phyloP scores from a whole-genome alignment of 1,140 invertebrate genomes.

The Hyposmocoma kahamanoa region DNA sequence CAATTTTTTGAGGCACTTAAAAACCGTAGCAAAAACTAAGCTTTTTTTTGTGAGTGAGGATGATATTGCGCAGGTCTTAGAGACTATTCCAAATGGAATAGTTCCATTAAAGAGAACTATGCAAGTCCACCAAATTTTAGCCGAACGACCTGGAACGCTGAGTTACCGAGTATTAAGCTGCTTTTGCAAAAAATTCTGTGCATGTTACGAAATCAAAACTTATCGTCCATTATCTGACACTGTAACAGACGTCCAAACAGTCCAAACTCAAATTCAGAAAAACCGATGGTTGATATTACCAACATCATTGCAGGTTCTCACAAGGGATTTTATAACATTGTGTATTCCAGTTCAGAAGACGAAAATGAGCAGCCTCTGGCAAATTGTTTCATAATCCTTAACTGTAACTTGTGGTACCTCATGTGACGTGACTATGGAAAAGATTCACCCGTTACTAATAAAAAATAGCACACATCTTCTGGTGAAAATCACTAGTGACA shows the following conservation, averaged over 20 bases:
- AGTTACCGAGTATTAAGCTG: neutral
- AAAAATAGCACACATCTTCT: conserved; percentile 2
- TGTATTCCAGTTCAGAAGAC: neutral
- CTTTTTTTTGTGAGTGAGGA: conserved; percentile 1
- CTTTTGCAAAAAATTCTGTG: conserved; percentile 5
- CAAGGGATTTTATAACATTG: neutral
- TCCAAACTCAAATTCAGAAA: neutral
- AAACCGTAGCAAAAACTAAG: conserved; percentile 1
- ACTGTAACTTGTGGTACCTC: neutral
- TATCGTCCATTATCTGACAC: neutral
- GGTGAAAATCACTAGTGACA: conserved; percentile 1
- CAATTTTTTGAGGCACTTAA: conserved; percentile 2
- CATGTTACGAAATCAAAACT: neutral
- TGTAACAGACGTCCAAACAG: neutral
- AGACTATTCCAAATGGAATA: neutral
- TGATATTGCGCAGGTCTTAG: neutral
- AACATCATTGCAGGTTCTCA: neutral
- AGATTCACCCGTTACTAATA: conserved; percentile 6
- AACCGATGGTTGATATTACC: neutral
- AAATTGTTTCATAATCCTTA: neutral
- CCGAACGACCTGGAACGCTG: neutral
- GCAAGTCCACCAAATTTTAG: conserved; percentile 7
- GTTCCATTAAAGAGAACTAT: conserved; percentile 4
- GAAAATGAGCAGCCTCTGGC: neutral
- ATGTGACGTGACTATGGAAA: neutral